Evolutionary conservation across 2,888 invertebrate species (phyloP).

Genomic region (Pegoplata infirma): DNA sequence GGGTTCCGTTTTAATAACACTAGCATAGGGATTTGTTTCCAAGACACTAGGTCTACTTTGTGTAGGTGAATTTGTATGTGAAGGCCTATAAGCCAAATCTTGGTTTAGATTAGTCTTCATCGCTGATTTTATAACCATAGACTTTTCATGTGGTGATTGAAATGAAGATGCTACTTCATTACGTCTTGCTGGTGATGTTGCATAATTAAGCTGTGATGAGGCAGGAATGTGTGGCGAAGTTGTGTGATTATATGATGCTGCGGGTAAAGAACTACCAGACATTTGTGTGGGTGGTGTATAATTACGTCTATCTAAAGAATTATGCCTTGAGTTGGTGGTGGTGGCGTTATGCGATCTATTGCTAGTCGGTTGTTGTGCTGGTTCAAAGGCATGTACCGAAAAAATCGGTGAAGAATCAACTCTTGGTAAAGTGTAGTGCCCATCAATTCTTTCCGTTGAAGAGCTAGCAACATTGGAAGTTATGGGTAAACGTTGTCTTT

Average conservation of each 20-base stretch:
- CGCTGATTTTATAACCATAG: conserved; percentile 49
- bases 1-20: conserved; percentile 58
- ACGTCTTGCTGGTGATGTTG: conserved; percentile 17
- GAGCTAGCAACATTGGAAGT: conserved; percentile 41
- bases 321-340: conserved; percentile 33
- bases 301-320: conserved; percentile 41
- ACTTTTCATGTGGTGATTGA: conserved; percentile 37
- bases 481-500: conserved; percentile 46
- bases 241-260: conserved; percentile 31
- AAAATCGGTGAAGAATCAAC: conserved; percentile 90
- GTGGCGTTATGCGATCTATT: neutral
- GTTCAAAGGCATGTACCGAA: conserved; percentile 69
- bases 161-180: conserved; percentile 4
- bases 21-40: conserved; percentile 73
- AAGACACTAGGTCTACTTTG: conserved; percentile 73
- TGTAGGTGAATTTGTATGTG: too few species aligned
- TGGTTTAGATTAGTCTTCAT: conserved; percentile 17
- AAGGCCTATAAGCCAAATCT: conserved; percentile 22
- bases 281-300: conserved; percentile 52
- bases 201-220: conserved; percentile 11
- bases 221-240: conserved; percentile 38
- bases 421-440: conserved; percentile 81
- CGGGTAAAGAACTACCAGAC: conserved; percentile 2
- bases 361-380: conserved; percentile 5
- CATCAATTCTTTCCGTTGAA: conserved; percentile 53